phyloP scores from a whole-genome alignment of 2,888 invertebrate species.

The Rhyacophila evoluta region DNA sequence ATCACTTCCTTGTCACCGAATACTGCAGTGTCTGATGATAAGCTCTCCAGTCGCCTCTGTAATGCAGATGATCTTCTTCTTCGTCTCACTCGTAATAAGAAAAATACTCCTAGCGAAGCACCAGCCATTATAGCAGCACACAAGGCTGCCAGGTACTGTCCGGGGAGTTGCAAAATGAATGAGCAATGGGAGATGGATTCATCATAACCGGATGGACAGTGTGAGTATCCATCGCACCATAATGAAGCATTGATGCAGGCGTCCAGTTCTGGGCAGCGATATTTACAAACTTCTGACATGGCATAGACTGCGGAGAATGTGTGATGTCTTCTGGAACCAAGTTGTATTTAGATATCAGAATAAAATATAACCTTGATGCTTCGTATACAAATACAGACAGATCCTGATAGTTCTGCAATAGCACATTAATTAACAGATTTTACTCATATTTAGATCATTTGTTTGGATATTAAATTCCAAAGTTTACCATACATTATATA shows the following conservation, averaged over 20 bases:
- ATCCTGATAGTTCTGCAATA: no score
- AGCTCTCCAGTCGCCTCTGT: slow-evolving; percentile 83
- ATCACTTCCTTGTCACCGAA: slow-evolving; percentile 90
- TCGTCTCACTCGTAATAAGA: slow-evolving; percentile 65
- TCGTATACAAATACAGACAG: no score
- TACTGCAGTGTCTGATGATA: slow-evolving; percentile 86
- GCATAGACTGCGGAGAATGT: slow-evolving; percentile 70
- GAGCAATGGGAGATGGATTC: slow-evolving; percentile 85
- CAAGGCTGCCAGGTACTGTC: slow-evolving; percentile 75
- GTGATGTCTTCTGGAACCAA: slow-evolving; percentile 66
- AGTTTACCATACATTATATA: no score
- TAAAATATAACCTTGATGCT: no score
- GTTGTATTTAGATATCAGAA: not conserved
- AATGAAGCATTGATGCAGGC: slow-evolving; percentile 84
- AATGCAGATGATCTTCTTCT: slow-evolving; percentile 81
- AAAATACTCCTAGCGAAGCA: slow-evolving; percentile 62
- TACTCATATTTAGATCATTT: no score
- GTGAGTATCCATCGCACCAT: slow-evolving; percentile 84
- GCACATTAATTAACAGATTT: no score
- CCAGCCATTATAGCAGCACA: slow-evolving; percentile 65
- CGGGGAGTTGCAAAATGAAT: slow-evolving; percentile 80
- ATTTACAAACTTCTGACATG: slow-evolving; percentile 78
- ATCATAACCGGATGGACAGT: slow-evolving; percentile 85
- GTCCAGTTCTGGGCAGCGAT: slow-evolving; percentile 82
- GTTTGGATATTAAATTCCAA: no score